These are phyloP conservation scores for Nematopogon swammerdamellus DNA, from an alignment of 2,888 invertebrate species.

Conservation along the genomic window DNA sequence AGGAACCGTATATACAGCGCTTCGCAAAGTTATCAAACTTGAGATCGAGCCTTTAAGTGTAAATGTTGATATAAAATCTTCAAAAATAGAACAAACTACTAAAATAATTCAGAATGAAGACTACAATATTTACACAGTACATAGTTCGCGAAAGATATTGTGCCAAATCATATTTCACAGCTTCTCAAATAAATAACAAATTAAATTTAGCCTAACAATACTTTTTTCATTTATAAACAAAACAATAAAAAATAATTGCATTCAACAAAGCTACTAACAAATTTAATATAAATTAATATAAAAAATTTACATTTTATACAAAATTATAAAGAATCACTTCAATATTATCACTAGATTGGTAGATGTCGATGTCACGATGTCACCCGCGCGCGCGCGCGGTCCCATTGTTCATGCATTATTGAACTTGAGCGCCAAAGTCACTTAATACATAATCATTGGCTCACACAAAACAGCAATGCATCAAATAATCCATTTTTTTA, in stretches of 20 bases:
- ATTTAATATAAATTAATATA: slow-evolving; percentile 56
- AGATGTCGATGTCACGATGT: slow-evolving; percentile 8
- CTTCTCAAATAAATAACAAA: slow-evolving; percentile 53
- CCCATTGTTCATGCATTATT: no score
- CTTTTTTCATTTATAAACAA: slow-evolving; percentile 50
- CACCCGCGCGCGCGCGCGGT: no score
- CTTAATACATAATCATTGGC: no score
- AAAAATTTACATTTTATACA: slow-evolving; percentile 54
- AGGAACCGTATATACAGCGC: slow-evolving; percentile 29
- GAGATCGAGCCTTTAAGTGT: slow-evolving; percentile 57
- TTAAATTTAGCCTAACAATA: slow-evolving; percentile 54
- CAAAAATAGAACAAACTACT: slow-evolving; percentile 41
- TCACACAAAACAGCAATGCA: no score
- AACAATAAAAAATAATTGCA: slow-evolving; percentile 57
- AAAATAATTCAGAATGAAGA: slow-evolving; percentile 27
- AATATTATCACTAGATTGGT: slow-evolving; percentile 40
- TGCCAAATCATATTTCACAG: slow-evolving; percentile 48
- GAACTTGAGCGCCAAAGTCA: no score
- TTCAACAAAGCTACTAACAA: slow-evolving; percentile 57
- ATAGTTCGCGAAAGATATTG: slow-evolving; percentile 27
- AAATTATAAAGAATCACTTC: slow-evolving; percentile 45
- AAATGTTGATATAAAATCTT: slow-evolving; percentile 50
- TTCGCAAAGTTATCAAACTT: slow-evolving; percentile 57
- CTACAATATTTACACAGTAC: slow-evolving; percentile 40
- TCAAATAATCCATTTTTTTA: no score